These are phyloP conservation scores for Mesorhabditis sp. DNA, from an alignment of 2,888 invertebrate species.

Conservation along the genomic window DNA sequence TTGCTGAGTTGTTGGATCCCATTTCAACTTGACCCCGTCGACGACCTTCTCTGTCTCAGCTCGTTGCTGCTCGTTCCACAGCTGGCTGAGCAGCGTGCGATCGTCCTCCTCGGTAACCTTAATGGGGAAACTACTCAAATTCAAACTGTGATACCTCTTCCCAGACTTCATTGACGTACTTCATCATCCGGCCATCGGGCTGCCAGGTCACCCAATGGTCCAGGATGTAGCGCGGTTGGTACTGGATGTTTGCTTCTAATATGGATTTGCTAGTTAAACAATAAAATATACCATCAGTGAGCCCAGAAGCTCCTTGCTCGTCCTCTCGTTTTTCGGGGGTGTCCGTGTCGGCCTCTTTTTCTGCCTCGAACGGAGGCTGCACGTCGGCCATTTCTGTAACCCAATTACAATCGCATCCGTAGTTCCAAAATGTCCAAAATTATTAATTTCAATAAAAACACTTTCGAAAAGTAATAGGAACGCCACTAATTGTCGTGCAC, in stretches of 20 bases:
- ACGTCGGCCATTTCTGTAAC: too few relatives aligned
- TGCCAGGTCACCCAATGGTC: slow-evolving; percentile 7
- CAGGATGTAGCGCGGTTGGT: neutral
- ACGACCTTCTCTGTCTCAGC: slow-evolving; percentile 71
- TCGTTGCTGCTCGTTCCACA: slow-evolving; percentile 42
- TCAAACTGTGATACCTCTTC: neutral
- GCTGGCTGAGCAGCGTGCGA: slow-evolving; percentile 31
- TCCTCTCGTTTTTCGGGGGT: too few relatives aligned
- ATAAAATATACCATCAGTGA: too few relatives aligned
- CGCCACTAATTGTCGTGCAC: too few relatives aligned
- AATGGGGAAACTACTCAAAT: neutral
- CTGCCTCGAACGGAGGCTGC: too few relatives aligned
- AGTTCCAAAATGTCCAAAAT: too few relatives aligned
- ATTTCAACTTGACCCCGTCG: slow-evolving; percentile 84
- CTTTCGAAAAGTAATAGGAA: too few relatives aligned
- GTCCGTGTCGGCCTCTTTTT: too few relatives aligned
- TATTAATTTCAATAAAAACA: too few relatives aligned
- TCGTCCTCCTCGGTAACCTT: slow-evolving; percentile 19
- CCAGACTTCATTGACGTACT: slow-evolving; percentile 39
- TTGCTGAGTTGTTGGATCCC: slow-evolving; percentile 72
- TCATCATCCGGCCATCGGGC: slow-evolving; percentile 24
- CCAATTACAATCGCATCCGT: too few relatives aligned
- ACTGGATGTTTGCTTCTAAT: neutral
- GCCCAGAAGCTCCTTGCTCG: too few relatives aligned
- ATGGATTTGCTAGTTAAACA: too few relatives aligned